These are phyloP conservation scores for Drosophila oshimai DNA, from an alignment of 1,140 invertebrate genomes.

Conservation along the genomic window DNA sequence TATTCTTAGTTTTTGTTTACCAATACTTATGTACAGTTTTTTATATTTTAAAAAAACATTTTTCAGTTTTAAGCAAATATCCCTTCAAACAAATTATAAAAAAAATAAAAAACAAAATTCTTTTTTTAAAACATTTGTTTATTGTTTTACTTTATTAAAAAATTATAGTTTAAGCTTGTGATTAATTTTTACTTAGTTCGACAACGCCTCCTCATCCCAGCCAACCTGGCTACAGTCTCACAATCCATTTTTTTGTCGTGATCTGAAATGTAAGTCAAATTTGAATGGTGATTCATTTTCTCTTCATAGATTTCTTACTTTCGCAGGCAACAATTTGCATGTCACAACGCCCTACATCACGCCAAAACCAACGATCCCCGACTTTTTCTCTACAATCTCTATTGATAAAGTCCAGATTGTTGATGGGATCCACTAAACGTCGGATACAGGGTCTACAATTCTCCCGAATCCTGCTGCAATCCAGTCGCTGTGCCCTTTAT, in stretches of 20 bases:
- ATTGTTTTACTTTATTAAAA: background rate
- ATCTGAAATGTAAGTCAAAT: conserved; percentile 4
- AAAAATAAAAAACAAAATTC: too few species aligned
- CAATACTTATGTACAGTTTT: too few species aligned
- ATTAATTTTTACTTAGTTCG: background rate
- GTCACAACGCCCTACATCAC: conserved; percentile 27
- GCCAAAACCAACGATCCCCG: conserved; percentile 21
- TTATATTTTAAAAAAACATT: too few species aligned
- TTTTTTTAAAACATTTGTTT: background rate
- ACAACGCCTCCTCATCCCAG: conserved; percentile 11
- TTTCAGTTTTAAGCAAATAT: too few species aligned
- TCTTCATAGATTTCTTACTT: background rate
- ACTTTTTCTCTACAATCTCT: conserved; percentile 8
- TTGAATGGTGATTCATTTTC: background rate
- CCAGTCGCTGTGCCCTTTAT: background rate
- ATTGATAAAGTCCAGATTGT: conserved; percentile 14
- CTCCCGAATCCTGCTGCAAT: conserved; percentile 14
- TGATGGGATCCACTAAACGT: conserved; percentile 13
- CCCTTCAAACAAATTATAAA: too few species aligned
- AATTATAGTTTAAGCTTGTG: background rate
- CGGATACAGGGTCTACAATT: conserved; percentile 7
- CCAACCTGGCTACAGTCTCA: conserved; percentile 23
- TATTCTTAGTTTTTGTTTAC: too few species aligned
- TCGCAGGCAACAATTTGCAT: conserved; percentile 37
- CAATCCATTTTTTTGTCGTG: conserved; percentile 25